Percentiles rank a stretch among this genome's conserved stretches.
Conservation (phyloP, 2,888 invertebrate species). For the Cheilosia grossa region DNA sequence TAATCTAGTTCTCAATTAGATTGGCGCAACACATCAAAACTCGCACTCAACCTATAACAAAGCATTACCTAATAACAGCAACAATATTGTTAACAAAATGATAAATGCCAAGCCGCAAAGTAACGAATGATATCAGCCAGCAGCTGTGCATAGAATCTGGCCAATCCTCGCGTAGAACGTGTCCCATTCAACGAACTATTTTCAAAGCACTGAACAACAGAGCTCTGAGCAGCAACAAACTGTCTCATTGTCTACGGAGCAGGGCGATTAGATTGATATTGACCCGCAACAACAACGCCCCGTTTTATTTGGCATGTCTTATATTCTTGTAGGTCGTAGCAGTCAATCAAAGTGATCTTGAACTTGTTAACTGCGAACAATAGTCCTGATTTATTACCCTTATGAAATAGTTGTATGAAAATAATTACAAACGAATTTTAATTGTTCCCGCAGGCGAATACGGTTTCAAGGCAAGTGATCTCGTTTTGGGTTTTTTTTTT, state of each 20-base stretch:
- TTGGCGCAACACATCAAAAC: slow-evolving; percentile 8
- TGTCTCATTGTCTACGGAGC: slow-evolving; percentile 28
- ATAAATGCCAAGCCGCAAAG: neutral
- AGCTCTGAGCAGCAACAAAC: slow-evolving; percentile 28
- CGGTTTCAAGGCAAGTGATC: slow-evolving; percentile 40
- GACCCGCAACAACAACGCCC: slow-evolving; percentile 13
- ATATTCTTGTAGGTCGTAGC: neutral
- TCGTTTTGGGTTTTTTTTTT: neutral
- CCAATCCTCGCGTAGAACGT: slow-evolving; percentile 29
- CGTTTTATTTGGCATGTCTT: neutral
- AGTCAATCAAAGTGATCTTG: slow-evolving; percentile 53
- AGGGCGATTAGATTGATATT: slow-evolving; percentile 38
- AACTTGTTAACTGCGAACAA: slow-evolving; percentile 57
- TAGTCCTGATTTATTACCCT: slow-evolving; percentile 54
- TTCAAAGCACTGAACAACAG: slow-evolving; percentile 1
- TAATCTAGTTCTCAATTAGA: slow-evolving; percentile 24
- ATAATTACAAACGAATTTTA: slow-evolving; percentile 37
- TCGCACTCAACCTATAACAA: neutral
- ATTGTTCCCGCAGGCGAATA: slow-evolving; percentile 15
- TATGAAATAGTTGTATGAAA: slow-evolving; percentile 26
- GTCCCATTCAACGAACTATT: slow-evolving; percentile 13
- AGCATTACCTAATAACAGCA: neutral
- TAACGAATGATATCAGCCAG: slow-evolving; percentile 7
- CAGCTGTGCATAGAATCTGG: neutral
- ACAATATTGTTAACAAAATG: slow-evolving; percentile 30